Evolutionary conservation across 2,888 invertebrate genomes (phyloP).

Genomic region (Zygothrica quintamaculata): DNA sequence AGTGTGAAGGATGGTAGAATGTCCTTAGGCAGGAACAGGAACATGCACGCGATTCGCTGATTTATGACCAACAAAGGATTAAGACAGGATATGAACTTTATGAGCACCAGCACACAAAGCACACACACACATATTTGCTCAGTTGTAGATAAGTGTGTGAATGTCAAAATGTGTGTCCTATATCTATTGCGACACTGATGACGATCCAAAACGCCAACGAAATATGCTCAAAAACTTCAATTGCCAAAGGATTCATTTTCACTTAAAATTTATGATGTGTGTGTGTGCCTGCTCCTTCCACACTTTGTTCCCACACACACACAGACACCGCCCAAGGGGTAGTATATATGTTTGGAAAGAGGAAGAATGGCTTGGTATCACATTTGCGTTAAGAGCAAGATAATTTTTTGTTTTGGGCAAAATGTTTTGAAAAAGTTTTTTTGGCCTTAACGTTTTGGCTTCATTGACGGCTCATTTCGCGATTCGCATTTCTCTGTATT

Average conservation of each 20-base stretch:
- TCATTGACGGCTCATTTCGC: constrained; percentile 31
- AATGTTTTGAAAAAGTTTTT: constrained; percentile 71
- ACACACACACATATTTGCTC: constrained; percentile 29
- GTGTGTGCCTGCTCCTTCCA: constrained; percentile 15
- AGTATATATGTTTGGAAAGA: not conserved
- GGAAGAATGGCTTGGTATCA: constrained; percentile 61
- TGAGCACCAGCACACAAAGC: constrained; percentile 25
- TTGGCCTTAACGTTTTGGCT: constrained; percentile 37
- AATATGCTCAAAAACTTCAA: constrained; percentile 76
- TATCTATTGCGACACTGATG: constrained; percentile 58
- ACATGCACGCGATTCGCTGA: constrained; percentile 78
- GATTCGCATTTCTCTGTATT: not conserved
- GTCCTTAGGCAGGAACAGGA: constrained; percentile 51
- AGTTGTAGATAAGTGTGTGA: constrained; percentile 31
- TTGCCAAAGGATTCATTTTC: constrained; percentile 81
- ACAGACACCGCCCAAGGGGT: constrained; percentile 13
- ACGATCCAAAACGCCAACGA: constrained; percentile 65
- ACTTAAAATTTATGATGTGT: constrained; percentile 76
- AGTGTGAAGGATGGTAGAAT: not conserved
- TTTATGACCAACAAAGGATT: constrained; percentile 81
- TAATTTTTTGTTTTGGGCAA: constrained; percentile 65
- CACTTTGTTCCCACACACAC: constrained; percentile 5
- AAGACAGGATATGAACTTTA: constrained; percentile 64
- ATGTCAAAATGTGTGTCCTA: constrained; percentile 12
- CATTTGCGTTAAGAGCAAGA: constrained; percentile 77